These are phyloP conservation scores for Podarcis muralis DNA, from an alignment of 2,113 vertebrate genomes.

Conservation along the genomic window DNA sequence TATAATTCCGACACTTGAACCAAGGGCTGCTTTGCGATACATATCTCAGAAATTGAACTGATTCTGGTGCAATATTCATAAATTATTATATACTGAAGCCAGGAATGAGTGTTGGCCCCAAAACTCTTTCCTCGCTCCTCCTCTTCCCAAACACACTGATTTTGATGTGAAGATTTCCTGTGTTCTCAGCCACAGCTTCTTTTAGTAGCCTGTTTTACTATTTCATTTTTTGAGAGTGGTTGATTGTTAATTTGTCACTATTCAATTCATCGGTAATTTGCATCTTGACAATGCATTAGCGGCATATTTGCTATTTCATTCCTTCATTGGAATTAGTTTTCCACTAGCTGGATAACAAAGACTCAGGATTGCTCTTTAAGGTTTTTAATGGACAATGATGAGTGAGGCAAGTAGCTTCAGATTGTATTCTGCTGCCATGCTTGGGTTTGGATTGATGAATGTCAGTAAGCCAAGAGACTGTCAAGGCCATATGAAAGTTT, in stretches of 20 bases:
- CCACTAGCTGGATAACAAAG: neutral
- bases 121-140: neutral
- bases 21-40: neutral
- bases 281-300: neutral
- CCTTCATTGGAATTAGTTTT: neutral
- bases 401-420: neutral
- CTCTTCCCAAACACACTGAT: neutral
- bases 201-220: neutral
- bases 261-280: neutral
- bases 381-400: neutral
- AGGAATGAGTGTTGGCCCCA: neutral
- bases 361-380: neutral
- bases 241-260: neutral
- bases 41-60: neutral
- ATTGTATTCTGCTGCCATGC: neutral
- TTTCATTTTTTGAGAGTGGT: neutral
- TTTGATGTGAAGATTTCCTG: neutral
- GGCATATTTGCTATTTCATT: neutral
- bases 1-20: neutral
- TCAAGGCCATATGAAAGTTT: neutral
- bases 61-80: too few relatives aligned
- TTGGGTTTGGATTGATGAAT: neutral
- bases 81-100: neutral
- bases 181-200: neutral
- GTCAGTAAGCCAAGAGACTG: neutral